Evolutionary conservation across 2,113 vertebrate species (phyloP).

Genomic region (Danionella cerebrum): DNA sequence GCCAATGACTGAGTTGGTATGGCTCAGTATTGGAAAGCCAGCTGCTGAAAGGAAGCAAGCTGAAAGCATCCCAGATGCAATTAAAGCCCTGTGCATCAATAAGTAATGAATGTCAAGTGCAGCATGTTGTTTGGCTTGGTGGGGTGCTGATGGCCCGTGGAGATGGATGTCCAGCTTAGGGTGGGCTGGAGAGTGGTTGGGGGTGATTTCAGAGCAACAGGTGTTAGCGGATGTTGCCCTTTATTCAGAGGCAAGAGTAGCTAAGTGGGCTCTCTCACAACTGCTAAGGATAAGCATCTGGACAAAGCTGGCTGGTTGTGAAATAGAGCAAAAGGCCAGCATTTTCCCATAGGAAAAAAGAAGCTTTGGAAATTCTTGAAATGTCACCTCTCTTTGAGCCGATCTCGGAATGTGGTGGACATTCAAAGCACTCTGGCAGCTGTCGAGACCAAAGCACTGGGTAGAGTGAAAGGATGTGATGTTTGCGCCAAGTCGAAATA

Average conservation of each 20-base stretch:
- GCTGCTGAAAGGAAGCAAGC: slow-evolving; percentile 47
- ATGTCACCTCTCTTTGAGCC: slow-evolving; percentile 59
- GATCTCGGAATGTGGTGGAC: slow-evolving; percentile 46
- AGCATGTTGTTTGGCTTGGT: slow-evolving; percentile 56
- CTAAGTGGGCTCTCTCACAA: slow-evolving; percentile 15
- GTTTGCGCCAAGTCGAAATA: slow-evolving; percentile 37
- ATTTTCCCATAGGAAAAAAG: slow-evolving; percentile 20
- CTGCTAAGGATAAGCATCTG: slow-evolving; percentile 22
- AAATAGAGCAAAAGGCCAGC: slow-evolving; percentile 1
- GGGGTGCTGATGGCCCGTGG: slow-evolving; percentile 41
- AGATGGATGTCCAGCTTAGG: slow-evolving; percentile 39
- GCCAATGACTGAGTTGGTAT: slow-evolving; percentile 39
- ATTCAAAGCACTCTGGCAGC: slow-evolving; percentile 55
- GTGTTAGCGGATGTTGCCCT: slow-evolving; percentile 3
- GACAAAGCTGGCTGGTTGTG: background rate
- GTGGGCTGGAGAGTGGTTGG: slow-evolving; percentile 23
- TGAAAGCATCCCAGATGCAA: slow-evolving; percentile 53
- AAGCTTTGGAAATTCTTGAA: slow-evolving; percentile 46
- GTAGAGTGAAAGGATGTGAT: slow-evolving; percentile 48
- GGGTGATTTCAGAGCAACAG: slow-evolving; percentile 7
- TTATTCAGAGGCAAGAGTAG: slow-evolving; percentile 3
- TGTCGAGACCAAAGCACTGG: slow-evolving; percentile 53
- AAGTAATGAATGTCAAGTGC: slow-evolving; percentile 72
- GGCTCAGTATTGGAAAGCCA: slow-evolving; percentile 41
- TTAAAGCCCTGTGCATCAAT: slow-evolving; percentile 64